Percentiles rank a stretch among this genome's conserved stretches.
Evolutionary conservation across 1,140 invertebrate genomes (phyloP).

Genomic region (Conus ventricosus): DNA sequence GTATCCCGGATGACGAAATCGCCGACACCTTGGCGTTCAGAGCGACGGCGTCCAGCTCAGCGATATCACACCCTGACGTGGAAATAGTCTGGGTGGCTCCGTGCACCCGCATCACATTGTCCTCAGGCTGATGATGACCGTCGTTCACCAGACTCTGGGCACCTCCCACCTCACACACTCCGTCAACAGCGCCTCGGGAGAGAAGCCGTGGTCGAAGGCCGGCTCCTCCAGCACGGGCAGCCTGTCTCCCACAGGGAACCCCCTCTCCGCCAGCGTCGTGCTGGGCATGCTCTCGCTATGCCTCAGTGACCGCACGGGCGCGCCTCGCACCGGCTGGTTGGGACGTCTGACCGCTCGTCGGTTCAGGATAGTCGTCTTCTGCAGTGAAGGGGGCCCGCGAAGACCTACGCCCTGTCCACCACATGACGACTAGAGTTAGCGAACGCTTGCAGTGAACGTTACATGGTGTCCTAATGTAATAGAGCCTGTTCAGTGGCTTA

Average conservation of each 20-base stretch:
- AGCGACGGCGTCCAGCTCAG: neutral
- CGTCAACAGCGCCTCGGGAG: neutral
- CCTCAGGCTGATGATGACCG: neutral
- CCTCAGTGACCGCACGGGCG: neutral
- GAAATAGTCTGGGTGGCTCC: neutral
- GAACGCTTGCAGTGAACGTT: neutral
- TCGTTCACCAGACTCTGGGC: neutral
- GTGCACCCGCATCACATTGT: too few relatives aligned
- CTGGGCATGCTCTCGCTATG: slow-evolving; percentile 20
- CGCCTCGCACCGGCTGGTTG: neutral
- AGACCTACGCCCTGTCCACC: slow-evolving; percentile 11
- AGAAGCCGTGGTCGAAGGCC: neutral
- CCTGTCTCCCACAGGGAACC: neutral
- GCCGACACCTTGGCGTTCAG: neutral
- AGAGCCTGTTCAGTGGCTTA: too few relatives aligned
- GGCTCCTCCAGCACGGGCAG: neutral
- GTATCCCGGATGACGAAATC: neutral
- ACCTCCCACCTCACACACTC: neutral
- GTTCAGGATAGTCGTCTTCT: neutral
- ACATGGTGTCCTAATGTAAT: neutral
- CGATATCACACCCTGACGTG: neutral
- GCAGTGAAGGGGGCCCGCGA: neutral
- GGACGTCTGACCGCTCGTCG: neutral
- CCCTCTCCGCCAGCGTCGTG: neutral
- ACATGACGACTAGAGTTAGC: slow-evolving; percentile 9